Conservation (phyloP, 2,888 invertebrate species). For the Scaptomyza polygonia region DNA sequence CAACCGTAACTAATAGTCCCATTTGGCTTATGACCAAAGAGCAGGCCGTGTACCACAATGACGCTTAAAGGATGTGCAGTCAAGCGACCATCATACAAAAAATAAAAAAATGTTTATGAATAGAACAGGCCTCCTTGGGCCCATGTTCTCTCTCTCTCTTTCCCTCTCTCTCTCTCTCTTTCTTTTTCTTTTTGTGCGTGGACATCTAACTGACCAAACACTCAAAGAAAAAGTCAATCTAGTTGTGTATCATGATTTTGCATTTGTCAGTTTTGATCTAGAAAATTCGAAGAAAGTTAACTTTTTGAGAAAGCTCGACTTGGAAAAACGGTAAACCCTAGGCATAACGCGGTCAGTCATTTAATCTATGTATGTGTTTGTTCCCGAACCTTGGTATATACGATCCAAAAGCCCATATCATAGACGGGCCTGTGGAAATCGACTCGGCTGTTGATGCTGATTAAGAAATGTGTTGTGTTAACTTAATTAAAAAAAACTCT, state of each 20-base stretch:
- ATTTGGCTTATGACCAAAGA: conserved; percentile 73
- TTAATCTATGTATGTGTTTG: too few species aligned
- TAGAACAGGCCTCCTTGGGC: not conserved
- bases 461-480: too few species aligned
- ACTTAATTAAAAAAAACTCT: too few species aligned
- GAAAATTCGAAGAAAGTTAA: too few species aligned
- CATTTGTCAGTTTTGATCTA: too few species aligned
- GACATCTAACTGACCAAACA: conserved; percentile 20
- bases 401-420: too few species aligned
- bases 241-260: not conserved
- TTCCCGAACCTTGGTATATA: too few species aligned
- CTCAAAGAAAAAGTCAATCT: not conserved
- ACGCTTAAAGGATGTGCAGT: conserved; percentile 40
- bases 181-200: not conserved
- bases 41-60: conserved; percentile 38
- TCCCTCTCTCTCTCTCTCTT: not conserved
- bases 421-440: too few species aligned
- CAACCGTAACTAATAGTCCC: conserved; percentile 80
- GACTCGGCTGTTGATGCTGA: too few species aligned
- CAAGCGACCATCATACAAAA: conserved; percentile 25
- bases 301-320: too few species aligned
- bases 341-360: too few species aligned
- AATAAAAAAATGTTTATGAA: not conserved
- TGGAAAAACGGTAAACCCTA: too few species aligned
- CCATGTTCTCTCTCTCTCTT: not conserved